Evolutionary conservation across 2,797 vertebrate species (phyloP), one percentile per base, ranked within the genome.

Genomic region (Toxotes lorentzi): DNA sequence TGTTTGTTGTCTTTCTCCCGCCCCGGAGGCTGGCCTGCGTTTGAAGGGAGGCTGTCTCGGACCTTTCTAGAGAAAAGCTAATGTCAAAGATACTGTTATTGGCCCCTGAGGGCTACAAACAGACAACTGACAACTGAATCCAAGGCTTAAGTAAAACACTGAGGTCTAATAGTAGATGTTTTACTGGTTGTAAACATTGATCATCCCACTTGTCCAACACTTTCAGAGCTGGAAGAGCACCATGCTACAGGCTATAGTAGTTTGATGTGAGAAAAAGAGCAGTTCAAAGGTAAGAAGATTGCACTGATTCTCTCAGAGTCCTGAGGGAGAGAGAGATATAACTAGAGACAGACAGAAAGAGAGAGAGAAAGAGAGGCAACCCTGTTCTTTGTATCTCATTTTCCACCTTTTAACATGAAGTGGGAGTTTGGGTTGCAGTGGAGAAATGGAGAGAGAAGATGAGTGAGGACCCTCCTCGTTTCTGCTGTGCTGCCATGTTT

Each of bases 271-370:
- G 77, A 79, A 88, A 89, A 90, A 90, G 64, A 85, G 82, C 79
- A 70, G 90, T 90, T 90, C 80, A 92, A 90, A 90, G 87, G 83
- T 88, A 92, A 88, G 57, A 83, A 88, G 89, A 88, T 88, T 88
- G 81, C 79, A 90, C 73, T 78, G 86, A 90, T 91, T 87, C 73
- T 40, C 68, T 43, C 19, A 40, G 72, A 77, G 76, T 78, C 70
- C 56, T 70, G 70, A 77, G 48, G 57, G 54, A 78, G 53, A 63
- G 45, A 80, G 24, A 72, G 61, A 64, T 53, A 79, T 65, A 84
- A 71, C 82, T 59, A 79, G 75, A 85, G 60, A 73, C 53, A 76
- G 32, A 47, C 8, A 48, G 45, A 27, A 16, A 70, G 24, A 14
- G 60, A 77, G 48, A 24, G 24, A 66, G 72, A 9, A 1, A 35